phyloP scores from a whole-genome alignment of 2,797 vertebrate genomes.

The Podarcis siculus region DNA sequence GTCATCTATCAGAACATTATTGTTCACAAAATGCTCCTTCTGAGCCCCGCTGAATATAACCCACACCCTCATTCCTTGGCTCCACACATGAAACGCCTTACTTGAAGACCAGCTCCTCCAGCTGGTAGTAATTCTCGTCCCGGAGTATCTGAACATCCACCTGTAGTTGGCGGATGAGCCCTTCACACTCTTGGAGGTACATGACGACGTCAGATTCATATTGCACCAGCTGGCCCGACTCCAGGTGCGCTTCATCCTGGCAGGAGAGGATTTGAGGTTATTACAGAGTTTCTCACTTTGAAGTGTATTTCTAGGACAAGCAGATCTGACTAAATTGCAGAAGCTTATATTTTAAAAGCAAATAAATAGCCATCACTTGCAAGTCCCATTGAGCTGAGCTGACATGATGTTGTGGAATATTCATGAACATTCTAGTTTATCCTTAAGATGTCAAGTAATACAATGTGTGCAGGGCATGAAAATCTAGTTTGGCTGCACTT shows the following conservation, averaged over 20 bases:
- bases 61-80: rapidly evolving
- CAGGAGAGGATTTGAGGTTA: conserved; percentile 14
- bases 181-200: conserved; percentile 94
- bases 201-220: conserved; percentile 89
- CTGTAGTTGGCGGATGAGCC: conserved; percentile 87
- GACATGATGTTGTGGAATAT: background rate
- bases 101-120: conserved; percentile 96
- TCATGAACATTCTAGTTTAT: background rate
- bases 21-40: rapidly evolving
- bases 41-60: rapidly evolving
- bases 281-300: too few relatives aligned
- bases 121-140: conserved; percentile 94
- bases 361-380: background rate
- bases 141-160: conserved; percentile 91
- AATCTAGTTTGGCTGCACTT: background rate
- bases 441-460: background rate
- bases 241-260: conserved; percentile 91
- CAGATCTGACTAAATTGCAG: background rate
- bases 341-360: background rate
- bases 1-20: background rate
- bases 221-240: conserved; percentile 87
- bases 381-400: background rate
- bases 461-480: background rate
- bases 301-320: background rate
- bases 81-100: conserved; percentile 63